Evolutionary conservation across 2,888 invertebrate genomes (phyloP).

Genomic region (Lagria hirta): DNA sequence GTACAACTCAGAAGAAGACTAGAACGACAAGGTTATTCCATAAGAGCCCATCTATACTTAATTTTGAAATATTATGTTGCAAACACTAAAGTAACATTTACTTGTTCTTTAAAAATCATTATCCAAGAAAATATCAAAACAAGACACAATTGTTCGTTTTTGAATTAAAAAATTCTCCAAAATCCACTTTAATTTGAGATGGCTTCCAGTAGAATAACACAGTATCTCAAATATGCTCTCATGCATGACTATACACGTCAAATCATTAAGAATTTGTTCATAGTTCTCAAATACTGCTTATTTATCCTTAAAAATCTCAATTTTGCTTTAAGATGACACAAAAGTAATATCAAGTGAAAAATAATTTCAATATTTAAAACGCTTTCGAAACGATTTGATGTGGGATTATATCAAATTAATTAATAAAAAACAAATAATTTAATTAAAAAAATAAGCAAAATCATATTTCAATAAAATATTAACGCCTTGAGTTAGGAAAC

Average conservation of each 20-base stretch:
- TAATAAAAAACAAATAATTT: background rate
- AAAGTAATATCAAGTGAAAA: background rate
- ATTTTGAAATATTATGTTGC: background rate
- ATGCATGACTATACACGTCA: too few relatives aligned
- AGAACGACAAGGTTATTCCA: too few relatives aligned
- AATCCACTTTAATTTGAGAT: too few relatives aligned
- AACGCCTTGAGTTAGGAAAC: background rate
- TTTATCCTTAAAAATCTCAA: too few relatives aligned
- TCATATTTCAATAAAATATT: background rate
- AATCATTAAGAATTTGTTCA: too few relatives aligned
- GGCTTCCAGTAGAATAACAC: too few relatives aligned
- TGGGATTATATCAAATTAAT: background rate
- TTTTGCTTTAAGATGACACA: background rate
- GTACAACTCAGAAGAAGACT: constrained; percentile 7
- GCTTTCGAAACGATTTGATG: too few relatives aligned
- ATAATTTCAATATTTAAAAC: background rate
- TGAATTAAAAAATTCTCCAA: too few relatives aligned
- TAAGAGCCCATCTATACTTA: too few relatives aligned
- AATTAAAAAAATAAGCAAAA: constrained; percentile 7
- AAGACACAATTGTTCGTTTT: too few relatives aligned
- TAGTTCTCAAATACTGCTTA: too few relatives aligned
- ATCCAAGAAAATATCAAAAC: constrained; percentile 2
- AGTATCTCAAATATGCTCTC: too few relatives aligned
- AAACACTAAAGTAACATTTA: background rate
- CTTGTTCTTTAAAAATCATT: background rate